phyloP scores from a whole-genome alignment of 2,113 vertebrate species.

The Sterna hirundo region DNA sequence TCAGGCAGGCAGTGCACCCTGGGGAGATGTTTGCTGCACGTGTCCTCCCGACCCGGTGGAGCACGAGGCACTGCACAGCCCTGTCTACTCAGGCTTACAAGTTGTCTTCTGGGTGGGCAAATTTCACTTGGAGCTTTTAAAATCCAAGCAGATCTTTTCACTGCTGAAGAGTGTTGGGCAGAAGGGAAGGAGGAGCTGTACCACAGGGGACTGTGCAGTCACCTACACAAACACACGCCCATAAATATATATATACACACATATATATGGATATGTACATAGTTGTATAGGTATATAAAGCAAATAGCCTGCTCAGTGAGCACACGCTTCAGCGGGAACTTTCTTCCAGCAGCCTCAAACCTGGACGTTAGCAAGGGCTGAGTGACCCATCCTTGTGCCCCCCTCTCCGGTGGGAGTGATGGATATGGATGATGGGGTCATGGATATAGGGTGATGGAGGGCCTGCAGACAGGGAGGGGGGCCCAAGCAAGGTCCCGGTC shows the following conservation, averaged over 20 bases:
- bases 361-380: not conserved
- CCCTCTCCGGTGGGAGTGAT: too few relatives aligned
- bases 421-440: not conserved
- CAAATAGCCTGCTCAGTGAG: not conserved
- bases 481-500: not conserved
- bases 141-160: not conserved
- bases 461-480: not conserved
- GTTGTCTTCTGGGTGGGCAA: not conserved
- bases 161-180: not conserved
- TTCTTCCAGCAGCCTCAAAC: not conserved
- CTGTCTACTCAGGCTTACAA: accelerated
- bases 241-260: not conserved
- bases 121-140: not conserved
- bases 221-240: too few relatives aligned
- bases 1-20: not conserved
- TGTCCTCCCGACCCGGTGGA: not conserved
- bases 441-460: too few relatives aligned
- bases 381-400: not conserved
- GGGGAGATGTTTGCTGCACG: not conserved
- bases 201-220: not conserved
- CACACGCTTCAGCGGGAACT: not conserved
- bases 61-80: not conserved
- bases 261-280: too few relatives aligned
- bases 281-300: not conserved
- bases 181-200: not conserved